phyloP scores from a whole-genome alignment of 2,888 invertebrate genomes.

The Tholera decimalis region DNA sequence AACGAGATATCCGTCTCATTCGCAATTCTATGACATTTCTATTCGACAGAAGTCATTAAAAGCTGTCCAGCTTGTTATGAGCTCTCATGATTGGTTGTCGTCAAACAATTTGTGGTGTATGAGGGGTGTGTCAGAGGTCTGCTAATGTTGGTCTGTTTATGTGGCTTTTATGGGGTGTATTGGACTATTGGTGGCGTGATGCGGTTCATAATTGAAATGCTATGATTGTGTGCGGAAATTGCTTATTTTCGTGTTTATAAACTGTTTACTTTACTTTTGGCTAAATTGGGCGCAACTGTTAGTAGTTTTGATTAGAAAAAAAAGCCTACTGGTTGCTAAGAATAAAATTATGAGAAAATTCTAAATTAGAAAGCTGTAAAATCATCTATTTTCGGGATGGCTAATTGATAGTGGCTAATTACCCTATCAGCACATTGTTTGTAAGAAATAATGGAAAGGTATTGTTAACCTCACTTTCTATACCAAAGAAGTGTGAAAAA shows the following conservation, averaged over 20 bases:
- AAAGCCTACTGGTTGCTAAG: no score
- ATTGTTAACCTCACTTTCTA: background rate
- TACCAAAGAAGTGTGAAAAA: background rate
- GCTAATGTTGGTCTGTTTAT: slow-evolving; percentile 42
- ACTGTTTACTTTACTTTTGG: slow-evolving; percentile 48
- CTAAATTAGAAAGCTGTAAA: no score
- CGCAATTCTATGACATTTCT: slow-evolving; percentile 73
- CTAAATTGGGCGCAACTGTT: slow-evolving; percentile 43
- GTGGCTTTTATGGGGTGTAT: slow-evolving; percentile 52
- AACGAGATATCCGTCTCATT: slow-evolving; percentile 69
- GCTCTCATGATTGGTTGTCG: slow-evolving; percentile 48
- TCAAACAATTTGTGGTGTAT: slow-evolving; percentile 37
- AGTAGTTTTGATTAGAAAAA: slow-evolving; percentile 17
- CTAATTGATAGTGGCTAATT: no score
- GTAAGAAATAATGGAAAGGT: background rate
- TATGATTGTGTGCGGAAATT: slow-evolving; percentile 63
- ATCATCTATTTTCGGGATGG: no score
- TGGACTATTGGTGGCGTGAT: slow-evolving; percentile 46
- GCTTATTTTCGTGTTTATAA: slow-evolving; percentile 63
- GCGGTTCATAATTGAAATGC: slow-evolving; percentile 65
- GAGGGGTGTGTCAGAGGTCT: slow-evolving; percentile 52
- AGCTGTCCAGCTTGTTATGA: slow-evolving; percentile 32
- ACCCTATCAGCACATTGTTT: no score
- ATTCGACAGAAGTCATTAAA: slow-evolving; percentile 74
- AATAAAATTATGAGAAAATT: no score